Evolutionary conservation across 2,797 vertebrate genomes (phyloP), one percentile per base, ranked within the genome.

Genomic region (Phataginus tricuspis): DNA sequence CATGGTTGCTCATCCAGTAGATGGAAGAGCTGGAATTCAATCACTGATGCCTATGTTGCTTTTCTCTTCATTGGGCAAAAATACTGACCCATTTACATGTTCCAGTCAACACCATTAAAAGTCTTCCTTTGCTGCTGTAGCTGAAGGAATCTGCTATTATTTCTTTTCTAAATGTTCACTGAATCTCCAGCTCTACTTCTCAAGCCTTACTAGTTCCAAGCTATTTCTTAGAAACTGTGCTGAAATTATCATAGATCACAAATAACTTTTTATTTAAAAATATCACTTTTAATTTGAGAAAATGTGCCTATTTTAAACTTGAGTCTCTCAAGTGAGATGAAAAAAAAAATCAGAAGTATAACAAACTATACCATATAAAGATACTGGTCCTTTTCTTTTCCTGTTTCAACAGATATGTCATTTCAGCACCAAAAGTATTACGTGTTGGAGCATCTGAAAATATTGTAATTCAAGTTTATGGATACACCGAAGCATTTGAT

Each of bases 391-490:
- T 75, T 95, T 27, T 86, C 1, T 95, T 55, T 14, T 11, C 2
- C 5, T 96, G 4, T 97, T 98, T 95, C 66, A 90, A 27, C 98
- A 99, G 99, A 7, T 99, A 99, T 14, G 97, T 99, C 96, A 96
- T 99, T 37, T 99, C 99, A 13, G 99, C 99, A 42, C 99, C 99
- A 14, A 99, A 98, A 97, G 57, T 98, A 2, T 91, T 99, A 45
- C 97, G 98, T 31, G 92, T 99, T 69, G 99, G 99, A 12, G 98
- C 99, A 0, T 82, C 96, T 82, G 99, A 99, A 97, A 99, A 97
- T 4, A 98, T 99, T 19, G 96, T 99, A 23, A 91, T 99, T 85
- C 99, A 99, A 98, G 95, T 99, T 86, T 99, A 99, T 95, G 99
- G 99, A 25, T 99, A 99, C 10, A 86, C 98, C 0, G 23, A 98